Evolutionary conservation across 2,888 invertebrate species (phyloP).

Genomic region (Formica aserva): DNA sequence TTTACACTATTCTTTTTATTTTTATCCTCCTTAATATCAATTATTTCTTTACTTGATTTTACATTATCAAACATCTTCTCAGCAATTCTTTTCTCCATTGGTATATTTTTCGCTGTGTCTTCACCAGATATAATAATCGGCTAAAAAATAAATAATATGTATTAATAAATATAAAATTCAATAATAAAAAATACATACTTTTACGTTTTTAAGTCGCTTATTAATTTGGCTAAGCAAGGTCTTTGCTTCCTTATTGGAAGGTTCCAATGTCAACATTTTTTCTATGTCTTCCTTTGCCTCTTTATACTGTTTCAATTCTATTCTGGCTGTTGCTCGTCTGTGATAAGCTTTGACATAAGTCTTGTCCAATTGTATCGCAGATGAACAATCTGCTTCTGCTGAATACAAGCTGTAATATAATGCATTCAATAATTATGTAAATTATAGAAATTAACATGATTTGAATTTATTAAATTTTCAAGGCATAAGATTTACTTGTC

Average conservation of each 20-base stretch:
- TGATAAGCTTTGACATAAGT: conserved; percentile 94
- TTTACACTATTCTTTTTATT: conserved; percentile 25
- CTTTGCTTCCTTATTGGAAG: conserved; percentile 91
- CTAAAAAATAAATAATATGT: conserved; percentile 46
- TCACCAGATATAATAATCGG: conserved; percentile 28
- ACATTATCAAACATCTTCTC: conserved; percentile 65
- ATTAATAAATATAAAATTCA: not conserved
- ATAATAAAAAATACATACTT: conserved; percentile 80
- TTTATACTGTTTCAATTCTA: conserved; percentile 90
- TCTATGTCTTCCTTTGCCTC: conserved; percentile 91
- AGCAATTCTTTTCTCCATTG: conserved; percentile 70
- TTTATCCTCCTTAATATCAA: conserved; percentile 43
- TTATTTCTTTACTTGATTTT: conserved; percentile 22
- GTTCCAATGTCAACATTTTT: conserved; percentile 91
- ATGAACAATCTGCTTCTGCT: conserved; percentile 93
- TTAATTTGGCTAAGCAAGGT: conserved; percentile 88
- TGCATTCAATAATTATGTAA: not conserved
- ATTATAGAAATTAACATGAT: not conserved
- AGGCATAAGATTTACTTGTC: conserved; percentile 88
- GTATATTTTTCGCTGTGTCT: not conserved
- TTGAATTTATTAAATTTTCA: conserved; percentile 59
- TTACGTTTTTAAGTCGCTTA: conserved; percentile 86
- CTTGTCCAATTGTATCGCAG: conserved; percentile 92
- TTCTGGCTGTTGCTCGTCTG: conserved; percentile 92
- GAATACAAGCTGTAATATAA: conserved; percentile 87